Evolutionary conservation across 2,113 vertebrate genomes (phyloP).

Genomic region (Siniperca knerii): DNA sequence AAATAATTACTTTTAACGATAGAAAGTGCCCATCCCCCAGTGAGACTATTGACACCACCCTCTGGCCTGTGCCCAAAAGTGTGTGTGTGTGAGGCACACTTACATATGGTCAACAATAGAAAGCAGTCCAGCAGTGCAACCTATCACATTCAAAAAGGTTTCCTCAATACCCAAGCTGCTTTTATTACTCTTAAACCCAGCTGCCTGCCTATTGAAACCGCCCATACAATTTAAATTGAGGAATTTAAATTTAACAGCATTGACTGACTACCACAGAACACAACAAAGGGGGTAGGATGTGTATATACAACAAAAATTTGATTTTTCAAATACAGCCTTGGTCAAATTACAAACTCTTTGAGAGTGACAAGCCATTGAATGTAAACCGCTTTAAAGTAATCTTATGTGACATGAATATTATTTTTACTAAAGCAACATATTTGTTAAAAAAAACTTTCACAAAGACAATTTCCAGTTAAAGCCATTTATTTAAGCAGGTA

Average conservation of each 20-base stretch:
- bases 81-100: slow-evolving; percentile 63
- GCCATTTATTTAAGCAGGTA: background rate
- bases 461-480: background rate
- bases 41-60: slow-evolving; percentile 57
- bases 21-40: slow-evolving; percentile 63
- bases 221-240: slow-evolving; percentile 19
- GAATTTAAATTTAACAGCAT: slow-evolving; percentile 39
- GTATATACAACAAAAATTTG: background rate
- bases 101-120: slow-evolving; percentile 93
- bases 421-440: background rate
- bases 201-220: slow-evolving; percentile 44
- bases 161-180: slow-evolving; percentile 83
- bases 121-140: slow-evolving; percentile 80
- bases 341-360: slow-evolving; percentile 54
- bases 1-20: slow-evolving; percentile 61
- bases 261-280: slow-evolving; percentile 17
- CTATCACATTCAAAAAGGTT: slow-evolving; percentile 83
- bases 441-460: background rate
- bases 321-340: slow-evolving; percentile 79
- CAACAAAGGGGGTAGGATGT: background rate
- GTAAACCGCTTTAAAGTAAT: background rate
- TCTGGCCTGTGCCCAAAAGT: slow-evolving; percentile 44
- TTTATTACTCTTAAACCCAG: slow-evolving; percentile 53
- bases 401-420: background rate
- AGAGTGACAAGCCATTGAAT: slow-evolving; percentile 1